A percentile compares a stretch with the other conserved stretches of the same genome.
These are phyloP conservation scores for Seira ritae DNA, from an alignment of 2,888 invertebrate genomes.

Conservation along the genomic window DNA sequence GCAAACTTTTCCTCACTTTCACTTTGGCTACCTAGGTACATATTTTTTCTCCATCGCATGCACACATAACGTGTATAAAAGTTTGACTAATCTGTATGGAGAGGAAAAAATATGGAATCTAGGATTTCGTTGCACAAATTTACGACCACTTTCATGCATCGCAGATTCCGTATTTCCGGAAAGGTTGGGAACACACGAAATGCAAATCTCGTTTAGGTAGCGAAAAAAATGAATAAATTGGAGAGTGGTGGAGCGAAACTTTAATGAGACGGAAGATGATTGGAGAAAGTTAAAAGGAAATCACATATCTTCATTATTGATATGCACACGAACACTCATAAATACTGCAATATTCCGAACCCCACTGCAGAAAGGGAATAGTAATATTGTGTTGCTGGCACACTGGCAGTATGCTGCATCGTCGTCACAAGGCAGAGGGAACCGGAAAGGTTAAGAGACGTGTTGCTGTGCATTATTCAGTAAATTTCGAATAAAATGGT, in stretches of 20 bases:
- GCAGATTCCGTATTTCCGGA: too few species aligned
- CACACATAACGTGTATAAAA: too few species aligned
- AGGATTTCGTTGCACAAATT: constrained; percentile 13
- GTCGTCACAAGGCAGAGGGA: too few species aligned
- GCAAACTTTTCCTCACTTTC: background rate
- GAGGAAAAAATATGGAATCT: too few species aligned
- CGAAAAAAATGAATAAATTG: background rate
- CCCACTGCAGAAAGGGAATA: background rate
- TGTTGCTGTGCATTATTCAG: background rate
- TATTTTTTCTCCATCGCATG: constrained; percentile 15
- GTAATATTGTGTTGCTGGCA: background rate
- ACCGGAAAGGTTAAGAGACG: too few species aligned
- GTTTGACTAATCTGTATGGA: too few species aligned
- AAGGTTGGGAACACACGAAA: too few species aligned
- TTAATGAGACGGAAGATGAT: constrained; percentile 4
- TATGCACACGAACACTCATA: background rate
- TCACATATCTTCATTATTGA: background rate
- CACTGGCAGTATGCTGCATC: too few species aligned
- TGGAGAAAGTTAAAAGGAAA: background rate
- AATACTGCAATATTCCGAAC: background rate
- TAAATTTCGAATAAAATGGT: constrained; percentile 57
- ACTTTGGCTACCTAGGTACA: constrained; percentile 17
- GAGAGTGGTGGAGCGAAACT: too few species aligned
- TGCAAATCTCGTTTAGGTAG: too few species aligned
- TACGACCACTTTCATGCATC: constrained; percentile 35